Percentiles rank a stretch among this genome's conserved stretches.
phyloP scores from a whole-genome alignment of 2,797 vertebrate species.

The Paguma larvata region DNA sequence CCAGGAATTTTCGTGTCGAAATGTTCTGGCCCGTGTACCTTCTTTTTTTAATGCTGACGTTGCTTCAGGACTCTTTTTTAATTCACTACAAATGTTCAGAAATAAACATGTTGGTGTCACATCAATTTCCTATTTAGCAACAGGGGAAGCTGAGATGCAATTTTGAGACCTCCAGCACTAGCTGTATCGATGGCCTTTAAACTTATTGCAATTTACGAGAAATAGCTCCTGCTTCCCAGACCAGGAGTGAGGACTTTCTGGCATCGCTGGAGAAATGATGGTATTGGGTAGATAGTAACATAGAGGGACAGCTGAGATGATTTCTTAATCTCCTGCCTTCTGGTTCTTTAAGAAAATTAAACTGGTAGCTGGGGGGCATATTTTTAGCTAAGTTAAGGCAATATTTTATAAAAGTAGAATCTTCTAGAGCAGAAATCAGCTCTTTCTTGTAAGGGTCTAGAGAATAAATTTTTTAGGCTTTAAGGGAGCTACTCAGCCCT shows the following conservation, averaged over 20 bases:
- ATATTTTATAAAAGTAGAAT: background rate
- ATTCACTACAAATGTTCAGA: conserved; percentile 7
- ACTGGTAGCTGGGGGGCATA: background rate
- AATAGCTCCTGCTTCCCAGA: background rate
- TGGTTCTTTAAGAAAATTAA: background rate
- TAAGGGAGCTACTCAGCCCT: background rate
- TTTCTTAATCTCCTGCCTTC: background rate
- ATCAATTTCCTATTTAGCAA: background rate
- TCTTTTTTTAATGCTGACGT: background rate
- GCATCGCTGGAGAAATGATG: background rate
- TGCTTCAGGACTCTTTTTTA: background rate
- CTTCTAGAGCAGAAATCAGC: background rate
- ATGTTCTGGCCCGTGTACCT: background rate
- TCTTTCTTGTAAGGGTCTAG: background rate
- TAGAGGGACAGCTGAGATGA: background rate
- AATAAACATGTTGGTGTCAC: background rate
- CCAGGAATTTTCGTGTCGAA: background rate
- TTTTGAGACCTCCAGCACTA: conserved; percentile 22
- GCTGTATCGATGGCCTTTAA: background rate
- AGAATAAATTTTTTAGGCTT: background rate
- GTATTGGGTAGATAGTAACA: background rate
- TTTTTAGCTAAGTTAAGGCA: background rate
- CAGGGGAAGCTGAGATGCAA: background rate
- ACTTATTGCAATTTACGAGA: background rate
- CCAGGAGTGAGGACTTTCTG: background rate